Evolutionary conservation across 2,113 vertebrate species (phyloP), one percentile per base, ranked within the genome.

Genomic region (Pardalotus punctatus): DNA sequence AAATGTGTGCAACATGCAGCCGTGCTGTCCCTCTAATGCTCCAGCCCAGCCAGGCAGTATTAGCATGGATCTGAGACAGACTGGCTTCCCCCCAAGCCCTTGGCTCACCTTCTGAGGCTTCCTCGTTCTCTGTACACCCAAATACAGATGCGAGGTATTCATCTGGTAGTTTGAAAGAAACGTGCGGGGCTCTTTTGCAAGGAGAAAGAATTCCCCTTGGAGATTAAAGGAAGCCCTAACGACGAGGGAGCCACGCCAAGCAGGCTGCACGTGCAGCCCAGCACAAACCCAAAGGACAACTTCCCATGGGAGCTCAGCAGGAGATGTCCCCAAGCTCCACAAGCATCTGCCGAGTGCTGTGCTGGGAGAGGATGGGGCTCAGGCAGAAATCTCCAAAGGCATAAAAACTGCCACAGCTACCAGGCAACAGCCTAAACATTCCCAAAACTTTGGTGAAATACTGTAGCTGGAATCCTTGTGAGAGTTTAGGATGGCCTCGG

Each of bases 71-170:
- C 79, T 9, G 79, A 96, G 96, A 80, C 78, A 65, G 54, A 40
- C 74, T 90, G 90, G 93, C 91, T 95, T 81, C 58, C 86, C 93
- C 88, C 78, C 91, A 81, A 81, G 90, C 95, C 81, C 70, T 95
- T 96, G 93, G 93, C 91, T 95, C 87, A 70, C 94, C 84, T 94
- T 80, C 95, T 93, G 91, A 96, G 93, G 12, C 62, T 77, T 74
- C 80, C 57, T 79, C 69, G 0, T 60, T 72, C 86, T 65, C 90
- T 65, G 35, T 29, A 77, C 78, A 80, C 81, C 87, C 90, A 66
- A 88, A 70, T 57, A 89, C 89, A 94, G 86, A 85, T 61, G 73
- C 45, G 29, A 95, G 93, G 83, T 90, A 86, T 90, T 92, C 58
- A 65, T 72, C 8, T 81, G 81, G 66, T 16, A 25, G 74, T 25